Evolutionary conservation across 2,113 vertebrate genomes (phyloP), one percentile per base, ranked within the genome.

Genomic region (Syrrhaptes paradoxus): DNA sequence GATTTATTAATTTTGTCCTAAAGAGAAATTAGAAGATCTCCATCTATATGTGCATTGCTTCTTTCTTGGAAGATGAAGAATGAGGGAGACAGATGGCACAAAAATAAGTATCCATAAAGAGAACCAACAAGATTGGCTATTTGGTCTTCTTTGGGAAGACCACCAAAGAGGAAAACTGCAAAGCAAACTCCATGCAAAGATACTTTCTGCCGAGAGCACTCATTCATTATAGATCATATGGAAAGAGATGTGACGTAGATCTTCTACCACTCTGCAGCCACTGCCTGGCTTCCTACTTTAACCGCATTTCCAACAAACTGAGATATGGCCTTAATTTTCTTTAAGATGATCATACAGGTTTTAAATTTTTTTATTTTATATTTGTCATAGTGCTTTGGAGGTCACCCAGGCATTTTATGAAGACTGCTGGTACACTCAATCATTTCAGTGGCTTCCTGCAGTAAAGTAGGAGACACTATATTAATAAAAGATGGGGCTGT

Each of bases 401-500:
- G 93, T 96, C 92, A 94, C 62, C 22, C 83, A 95, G 76, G 41
- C 94, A 85, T 89, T 97, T 96, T 92, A 95, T 85, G 86, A 73
- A 96, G 95, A 90, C 83, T 92, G 62, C 90, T 82, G 90, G 49
- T 91, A 91, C 66, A 93, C 77, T 94, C 96, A 89, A 90, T 96
- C 90, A 95, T 90, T 96, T 93, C 88, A 89, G 54, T 79, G 80
- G 74, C 92, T 96, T 96, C 92, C 95, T 93, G 88, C 80, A 96
- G 73, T 93, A 97, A 93, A 97, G 96, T 73, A 96, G 76, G 85
- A 96, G 80, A 82, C 65, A 90, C 90, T 92, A 85, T 54, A 96
- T 87, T 94, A 96, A 96, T 93, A 96, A 96, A 97, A 90, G 86
- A 96, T 93, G 73, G 88, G 77, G 70, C 73, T 95, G 81, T 89